Base-by-base conservation (phyloP, 2,888 invertebrate species). In the Drosophila lutescens region DNA sequence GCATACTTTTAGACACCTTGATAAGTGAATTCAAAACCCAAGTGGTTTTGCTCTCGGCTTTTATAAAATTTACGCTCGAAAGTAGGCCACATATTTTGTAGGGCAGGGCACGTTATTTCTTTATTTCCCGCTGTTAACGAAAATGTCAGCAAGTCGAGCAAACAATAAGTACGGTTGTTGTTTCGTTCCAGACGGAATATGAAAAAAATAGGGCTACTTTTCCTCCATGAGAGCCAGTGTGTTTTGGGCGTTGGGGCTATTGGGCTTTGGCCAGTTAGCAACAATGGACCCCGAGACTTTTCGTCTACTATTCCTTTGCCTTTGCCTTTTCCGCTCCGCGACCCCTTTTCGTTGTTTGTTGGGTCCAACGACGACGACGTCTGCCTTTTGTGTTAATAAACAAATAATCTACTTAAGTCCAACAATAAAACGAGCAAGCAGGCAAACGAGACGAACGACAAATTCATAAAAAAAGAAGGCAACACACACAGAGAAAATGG, bases 321-420 rank as follows among this genome's bases (percentile, higher is more conserved):
- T 40, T 32, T 32, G 12, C 38, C 5, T 17, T 40, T 36, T 12
- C 53, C 26, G 36, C 26, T 15, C 57, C 3, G 15, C 36, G 50
- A 57, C 38, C 58, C 54, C 26, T 36, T 49, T 49, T 12, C 1
- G 30, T 36, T 32, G 30, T 36, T 32, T 36, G 47, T 32, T 36
- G 47, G 13, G 15, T 49, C 49, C 34, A 4, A 34, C 34, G 34
- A 12, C 34, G 34, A 12, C 12, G 12, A 34, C n/a, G 41, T 32
- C 65, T 71, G 76, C 68, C 86, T 72, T 81, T 82, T 83, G 86
- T 86, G 86, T 82, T 86, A 86, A 82, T 86, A 82, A 82, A 82
- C 84, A 82, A 82, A 82, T 82, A 82, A 82, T 82, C 82, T 82
- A 84, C 82, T 82, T 80, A 86, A 84, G 84, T 72, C 72, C 60